Evolutionary conservation across 2,888 invertebrate genomes (phyloP).

Genomic region (Rosalia funebris): DNA sequence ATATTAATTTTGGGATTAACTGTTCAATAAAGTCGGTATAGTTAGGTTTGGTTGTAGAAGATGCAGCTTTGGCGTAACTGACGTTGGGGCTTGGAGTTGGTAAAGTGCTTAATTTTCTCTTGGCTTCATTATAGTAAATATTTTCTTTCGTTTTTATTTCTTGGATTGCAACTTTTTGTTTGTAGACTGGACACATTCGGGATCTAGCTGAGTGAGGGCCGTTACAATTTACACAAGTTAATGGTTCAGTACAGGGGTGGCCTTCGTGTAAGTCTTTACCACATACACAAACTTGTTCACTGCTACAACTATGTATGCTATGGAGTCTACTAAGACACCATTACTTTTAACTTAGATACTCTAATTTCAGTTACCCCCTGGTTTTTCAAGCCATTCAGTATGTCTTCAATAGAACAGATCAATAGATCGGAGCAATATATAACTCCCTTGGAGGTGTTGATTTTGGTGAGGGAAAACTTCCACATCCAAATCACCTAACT

Average conservation of each 20-base stretch:
- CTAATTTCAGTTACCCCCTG: neutral
- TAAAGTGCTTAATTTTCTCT: too few species aligned
- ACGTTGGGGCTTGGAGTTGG: too few species aligned
- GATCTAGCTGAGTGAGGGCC: slow-evolving; percentile 29
- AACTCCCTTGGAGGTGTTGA: slow-evolving; percentile 10
- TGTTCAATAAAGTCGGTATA: too few species aligned
- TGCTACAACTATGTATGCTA: slow-evolving; percentile 14
- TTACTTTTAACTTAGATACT: slow-evolving; percentile 19
- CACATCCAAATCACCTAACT: slow-evolving; percentile 1
- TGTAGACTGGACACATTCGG: slow-evolving; percentile 32
- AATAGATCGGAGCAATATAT: slow-evolving; percentile 14
- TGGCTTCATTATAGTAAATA: slow-evolving; percentile 9
- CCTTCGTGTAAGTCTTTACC: slow-evolving; percentile 29
- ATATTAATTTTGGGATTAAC: too few species aligned
- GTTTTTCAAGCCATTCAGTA: neutral
- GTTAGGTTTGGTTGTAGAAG: too few species aligned
- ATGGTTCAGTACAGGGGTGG: neutral
- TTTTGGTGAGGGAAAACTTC: slow-evolving; percentile 5
- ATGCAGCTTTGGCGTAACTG: too few species aligned
- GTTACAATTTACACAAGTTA: slow-evolving; percentile 28
- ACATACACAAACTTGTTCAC: slow-evolving; percentile 30
- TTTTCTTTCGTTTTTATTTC: slow-evolving; percentile 23
- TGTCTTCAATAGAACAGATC: slow-evolving; percentile 19
- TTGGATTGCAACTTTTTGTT: slow-evolving; percentile 33
- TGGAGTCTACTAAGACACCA: slow-evolving; percentile 31